phyloP scores from a whole-genome alignment of 1,140 invertebrate genomes.

The Lepidostoma basale region DNA sequence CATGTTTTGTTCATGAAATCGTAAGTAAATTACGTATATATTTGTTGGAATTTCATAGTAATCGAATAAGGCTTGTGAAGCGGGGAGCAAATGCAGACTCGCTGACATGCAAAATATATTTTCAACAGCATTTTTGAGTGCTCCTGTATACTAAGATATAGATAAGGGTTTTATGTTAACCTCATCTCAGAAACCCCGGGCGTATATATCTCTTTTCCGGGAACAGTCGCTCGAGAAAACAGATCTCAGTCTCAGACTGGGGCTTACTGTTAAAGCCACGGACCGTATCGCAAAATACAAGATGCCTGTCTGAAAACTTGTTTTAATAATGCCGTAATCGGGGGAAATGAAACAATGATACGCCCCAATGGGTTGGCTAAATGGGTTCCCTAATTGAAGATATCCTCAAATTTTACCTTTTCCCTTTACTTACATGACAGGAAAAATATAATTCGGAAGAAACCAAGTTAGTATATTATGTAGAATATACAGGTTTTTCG shows the following conservation, averaged over 20 bases:
- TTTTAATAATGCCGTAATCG: slow-evolving; percentile 14
- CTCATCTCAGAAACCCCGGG: slow-evolving; percentile 11
- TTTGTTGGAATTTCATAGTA: slow-evolving; percentile 19
- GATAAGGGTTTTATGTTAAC: slow-evolving; percentile 32
- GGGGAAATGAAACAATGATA: slow-evolving; percentile 6
- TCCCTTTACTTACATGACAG: too few relatives aligned
- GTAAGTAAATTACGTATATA: too few relatives aligned
- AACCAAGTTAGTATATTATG: too few relatives aligned
- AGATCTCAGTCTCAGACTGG: slow-evolving; percentile 6
- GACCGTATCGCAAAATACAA: slow-evolving; percentile 6
- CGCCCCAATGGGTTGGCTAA: background rate
- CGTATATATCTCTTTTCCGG: slow-evolving; percentile 5
- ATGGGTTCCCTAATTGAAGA: background rate
- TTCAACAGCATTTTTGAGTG: slow-evolving; percentile 35
- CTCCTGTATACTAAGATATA: slow-evolving; percentile 26
- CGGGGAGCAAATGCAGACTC: slow-evolving; percentile 39
- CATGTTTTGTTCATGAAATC: too few relatives aligned
- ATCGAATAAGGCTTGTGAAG: slow-evolving; percentile 31
- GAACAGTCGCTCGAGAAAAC: slow-evolving; percentile 10
- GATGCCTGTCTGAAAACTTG: slow-evolving; percentile 9
- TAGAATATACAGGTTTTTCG: too few relatives aligned
- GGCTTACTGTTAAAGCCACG: slow-evolving; percentile 9
- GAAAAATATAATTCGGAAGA: too few relatives aligned
- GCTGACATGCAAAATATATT: slow-evolving; percentile 41
- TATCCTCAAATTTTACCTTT: background rate